Evolutionary conservation across 2,888 invertebrate genomes (phyloP).

Genomic region (Xanthorhoe spadicearia): DNA sequence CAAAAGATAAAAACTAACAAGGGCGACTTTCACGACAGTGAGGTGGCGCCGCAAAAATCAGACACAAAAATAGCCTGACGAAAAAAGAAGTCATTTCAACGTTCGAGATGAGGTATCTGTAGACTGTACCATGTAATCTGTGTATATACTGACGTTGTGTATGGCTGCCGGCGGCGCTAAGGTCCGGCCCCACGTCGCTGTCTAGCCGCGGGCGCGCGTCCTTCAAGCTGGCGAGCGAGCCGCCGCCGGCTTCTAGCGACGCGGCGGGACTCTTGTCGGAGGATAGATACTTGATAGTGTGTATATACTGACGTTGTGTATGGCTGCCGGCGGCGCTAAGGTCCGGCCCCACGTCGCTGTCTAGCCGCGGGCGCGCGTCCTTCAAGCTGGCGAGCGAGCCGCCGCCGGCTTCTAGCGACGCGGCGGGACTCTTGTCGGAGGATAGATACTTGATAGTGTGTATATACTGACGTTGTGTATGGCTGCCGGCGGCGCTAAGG

Average conservation of each 20-base stretch:
- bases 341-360: conserved; percentile 80
- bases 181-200: conserved; percentile 79
- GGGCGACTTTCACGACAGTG: too few species aligned
- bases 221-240: conserved; percentile 57
- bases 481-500: conserved; percentile 80
- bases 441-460: background rate
- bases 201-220: conserved; percentile 69
- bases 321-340: conserved; percentile 81
- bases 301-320: conserved; percentile 61
- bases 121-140: too few species aligned
- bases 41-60: too few species aligned
- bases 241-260: conserved; percentile 62
- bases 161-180: conserved; percentile 80
- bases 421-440: conserved; percentile 63
- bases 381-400: conserved; percentile 57
- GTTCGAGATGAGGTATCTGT: too few species aligned
- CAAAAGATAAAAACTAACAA: too few species aligned
- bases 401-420: conserved; percentile 63
- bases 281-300: background rate
- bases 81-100: too few species aligned
- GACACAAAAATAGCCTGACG: too few species aligned
- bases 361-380: conserved; percentile 65
- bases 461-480: conserved; percentile 64
- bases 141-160: conserved; percentile 61
- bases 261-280: conserved; percentile 64